Evolutionary conservation across 2,797 vertebrate genomes (phyloP), one percentile per base, ranked within the genome.

Genomic region (Harpagifer antarcticus): DNA sequence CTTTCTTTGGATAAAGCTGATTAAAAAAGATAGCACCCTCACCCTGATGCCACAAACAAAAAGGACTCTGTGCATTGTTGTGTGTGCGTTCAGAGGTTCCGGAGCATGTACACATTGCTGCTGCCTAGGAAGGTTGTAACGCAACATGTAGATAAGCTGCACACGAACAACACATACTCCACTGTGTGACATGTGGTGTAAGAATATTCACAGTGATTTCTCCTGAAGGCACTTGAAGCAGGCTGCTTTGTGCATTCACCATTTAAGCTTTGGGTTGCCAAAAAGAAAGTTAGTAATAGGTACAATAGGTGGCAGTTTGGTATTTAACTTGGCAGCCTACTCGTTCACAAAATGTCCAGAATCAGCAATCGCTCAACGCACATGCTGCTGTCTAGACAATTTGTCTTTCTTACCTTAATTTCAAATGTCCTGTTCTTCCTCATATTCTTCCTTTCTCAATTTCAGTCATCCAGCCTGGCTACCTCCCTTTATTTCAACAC

Each of bases 141-240:
- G 52, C 63, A 68, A 76, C 37, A 31, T 78, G 54, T 64, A 74
- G 54, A 88, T 68, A 81, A 88, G 80, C 72, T 81, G 76, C 81
- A 78, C 64, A 62, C 59, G 48, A 75, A 84, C 49, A 73, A 62
- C 63, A 75, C 69, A 71, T n/a, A 53, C 62, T 50, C 40, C 60
- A 19, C 42, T 64, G 61, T 67, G 60, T 68, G 56, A 79, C 58
- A 72, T 19, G 0, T 55, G 81, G 61, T 68, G 61, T 65, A 71
- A 72, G 19, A 78, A 78, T 78, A 86, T 91, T 92, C 90, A 92
- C 91, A 91, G 88, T 90, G 74, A 69, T 86, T 83, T 84, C 76
- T 76, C 59, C 66, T 74, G 23, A 75, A 85, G 81, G 82, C 86
- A 83, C 72, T 44, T 42, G 33, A 73, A 72, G 76, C 50, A 68